phyloP scores from a whole-genome alignment of 2,888 invertebrate genomes.

The Hypomecis punctinalis region DNA sequence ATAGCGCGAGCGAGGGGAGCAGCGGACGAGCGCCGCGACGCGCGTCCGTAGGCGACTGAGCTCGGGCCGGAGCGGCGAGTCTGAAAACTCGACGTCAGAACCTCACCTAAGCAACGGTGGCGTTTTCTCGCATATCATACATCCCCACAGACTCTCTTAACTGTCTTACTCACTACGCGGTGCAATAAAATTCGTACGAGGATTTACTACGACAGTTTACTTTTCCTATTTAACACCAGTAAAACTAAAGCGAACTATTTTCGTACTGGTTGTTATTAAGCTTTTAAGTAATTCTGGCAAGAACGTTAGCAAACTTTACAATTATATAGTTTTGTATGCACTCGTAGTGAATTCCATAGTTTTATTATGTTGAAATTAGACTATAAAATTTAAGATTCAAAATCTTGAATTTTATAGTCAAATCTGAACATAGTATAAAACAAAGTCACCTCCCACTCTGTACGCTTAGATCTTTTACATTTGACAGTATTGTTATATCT shows the following conservation, averaged over 20 bases:
- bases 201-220: slow-evolving; percentile 1
- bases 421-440: no score
- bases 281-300: no score
- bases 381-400: no score
- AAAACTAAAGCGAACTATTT: background rate
- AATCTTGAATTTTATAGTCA: no score
- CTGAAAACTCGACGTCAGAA: slow-evolving; percentile 15
- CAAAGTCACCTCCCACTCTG: no score
- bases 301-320: no score
- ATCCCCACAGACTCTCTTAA: background rate
- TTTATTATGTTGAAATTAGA: no score
- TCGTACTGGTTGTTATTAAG: no score
- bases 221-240: slow-evolving; percentile 1
- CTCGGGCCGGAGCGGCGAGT: background rate
- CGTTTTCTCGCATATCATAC: background rate
- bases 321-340: no score
- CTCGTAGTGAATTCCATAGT: no score
- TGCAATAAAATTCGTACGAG: background rate
- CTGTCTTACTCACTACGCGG: background rate
- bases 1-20: slow-evolving; percentile 8
- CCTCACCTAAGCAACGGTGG: slow-evolving; percentile 3
- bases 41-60: slow-evolving; percentile 36
- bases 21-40: slow-evolving; percentile 32
- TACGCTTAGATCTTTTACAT: no score
- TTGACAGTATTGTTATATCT: no score